phyloP scores from a whole-genome alignment of 2,113 vertebrate species.

The Microcebus murinus region DNA sequence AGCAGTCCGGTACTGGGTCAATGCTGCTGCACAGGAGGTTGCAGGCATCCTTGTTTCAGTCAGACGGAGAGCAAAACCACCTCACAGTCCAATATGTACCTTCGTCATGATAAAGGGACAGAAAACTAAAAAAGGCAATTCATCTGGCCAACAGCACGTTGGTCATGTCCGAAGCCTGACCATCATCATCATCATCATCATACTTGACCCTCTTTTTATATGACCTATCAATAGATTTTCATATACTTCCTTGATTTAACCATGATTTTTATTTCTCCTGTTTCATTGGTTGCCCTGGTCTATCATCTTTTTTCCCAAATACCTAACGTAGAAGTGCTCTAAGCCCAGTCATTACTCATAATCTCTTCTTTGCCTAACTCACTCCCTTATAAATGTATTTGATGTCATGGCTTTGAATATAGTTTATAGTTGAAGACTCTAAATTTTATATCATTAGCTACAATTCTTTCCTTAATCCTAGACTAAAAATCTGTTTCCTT shows the following conservation, averaged over 20 bases:
- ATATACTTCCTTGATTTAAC: background rate
- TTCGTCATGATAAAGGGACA: background rate
- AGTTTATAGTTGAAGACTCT: background rate
- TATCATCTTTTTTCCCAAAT: background rate
- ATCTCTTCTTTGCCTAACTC: background rate
- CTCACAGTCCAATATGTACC: fast-evolving
- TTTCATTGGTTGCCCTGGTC: background rate
- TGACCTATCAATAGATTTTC: background rate
- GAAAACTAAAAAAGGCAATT: background rate
- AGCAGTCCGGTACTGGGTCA: background rate
- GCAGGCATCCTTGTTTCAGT: background rate
- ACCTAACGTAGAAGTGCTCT: background rate
- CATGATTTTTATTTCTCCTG: background rate
- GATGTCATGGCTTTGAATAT: background rate
- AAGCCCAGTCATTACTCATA: no score
- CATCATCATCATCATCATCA: background rate
- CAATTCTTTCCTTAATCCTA: background rate
- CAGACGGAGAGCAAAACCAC: background rate
- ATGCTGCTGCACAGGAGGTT: background rate
- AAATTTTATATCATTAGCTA: background rate
- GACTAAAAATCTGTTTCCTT: background rate
- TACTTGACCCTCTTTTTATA: background rate
- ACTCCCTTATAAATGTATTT: background rate
- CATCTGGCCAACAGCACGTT: no score
- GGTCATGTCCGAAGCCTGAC: background rate